Conservation (phyloP, 2,113 vertebrate genomes). For the Anolis carolinensis region DNA sequence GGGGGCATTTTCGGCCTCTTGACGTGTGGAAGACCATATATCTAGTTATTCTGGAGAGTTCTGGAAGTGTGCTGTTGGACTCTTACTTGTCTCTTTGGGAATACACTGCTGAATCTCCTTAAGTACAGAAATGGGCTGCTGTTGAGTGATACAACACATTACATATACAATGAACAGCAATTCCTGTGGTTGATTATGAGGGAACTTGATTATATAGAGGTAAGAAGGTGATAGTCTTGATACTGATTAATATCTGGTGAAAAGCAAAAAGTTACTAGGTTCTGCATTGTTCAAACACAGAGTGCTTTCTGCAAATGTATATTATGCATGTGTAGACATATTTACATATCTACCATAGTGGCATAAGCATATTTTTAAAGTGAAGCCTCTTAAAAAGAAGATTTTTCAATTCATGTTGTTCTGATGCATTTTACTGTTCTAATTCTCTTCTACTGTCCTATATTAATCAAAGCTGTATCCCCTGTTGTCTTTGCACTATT, state of each 20-base stretch:
- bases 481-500: slow-evolving; percentile 94
- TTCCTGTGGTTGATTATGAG: not conserved
- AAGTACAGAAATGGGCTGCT: not conserved
- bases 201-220: not conserved
- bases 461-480: slow-evolving; percentile 95
- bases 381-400: slow-evolving; percentile 68
- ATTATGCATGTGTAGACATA: not conserved
- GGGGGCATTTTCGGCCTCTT: not conserved
- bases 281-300: slow-evolving; percentile 19
- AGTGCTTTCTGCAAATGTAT: not conserved
- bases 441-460: slow-evolving; percentile 81
- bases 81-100: not conserved
- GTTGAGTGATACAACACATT: slow-evolving; percentile 29
- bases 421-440: slow-evolving; percentile 78
- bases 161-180: fast-evolving
- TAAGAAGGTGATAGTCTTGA: not conserved
- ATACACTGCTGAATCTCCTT: slow-evolving; percentile 38
- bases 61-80: not conserved
- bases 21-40: slow-evolving; percentile 11
- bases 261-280: not conserved
- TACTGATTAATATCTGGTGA: slow-evolving; percentile 13
- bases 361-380: slow-evolving; percentile 74
- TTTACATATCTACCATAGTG: not conserved
- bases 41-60: fast-evolving
- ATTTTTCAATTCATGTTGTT: slow-evolving; percentile 77